Percentiles rank a stretch among this genome's conserved stretches.
These are phyloP conservation scores for Champsocephalus esox DNA, from an alignment of 2,797 vertebrate species.

Conservation along the genomic window DNA sequence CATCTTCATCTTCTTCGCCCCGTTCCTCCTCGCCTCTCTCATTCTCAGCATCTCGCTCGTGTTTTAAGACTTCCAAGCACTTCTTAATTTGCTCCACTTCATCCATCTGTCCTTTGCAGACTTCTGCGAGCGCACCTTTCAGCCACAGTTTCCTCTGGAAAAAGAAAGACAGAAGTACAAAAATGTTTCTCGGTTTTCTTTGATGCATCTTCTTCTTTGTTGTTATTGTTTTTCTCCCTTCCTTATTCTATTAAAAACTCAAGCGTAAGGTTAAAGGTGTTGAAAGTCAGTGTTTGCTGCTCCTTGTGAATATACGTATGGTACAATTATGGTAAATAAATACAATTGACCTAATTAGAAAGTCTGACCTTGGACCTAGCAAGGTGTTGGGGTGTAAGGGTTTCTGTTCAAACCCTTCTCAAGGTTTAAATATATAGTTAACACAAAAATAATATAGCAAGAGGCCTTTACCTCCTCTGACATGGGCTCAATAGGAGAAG, in stretches of 20 bases:
- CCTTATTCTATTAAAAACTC: no score
- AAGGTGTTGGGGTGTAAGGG: not conserved
- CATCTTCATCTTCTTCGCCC: constrained; percentile 74
- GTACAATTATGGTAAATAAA: no score
- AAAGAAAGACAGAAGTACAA: not conserved
- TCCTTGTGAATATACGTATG: no score
- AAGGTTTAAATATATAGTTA: not conserved
- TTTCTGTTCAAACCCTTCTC: not conserved
- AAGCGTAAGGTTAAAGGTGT: no score
- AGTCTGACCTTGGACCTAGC: not conserved
- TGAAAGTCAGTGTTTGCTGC: no score
- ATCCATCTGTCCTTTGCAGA: constrained; percentile 88
- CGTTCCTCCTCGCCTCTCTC: constrained; percentile 68
- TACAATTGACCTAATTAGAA: no score
- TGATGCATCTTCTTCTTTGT: not conserved
- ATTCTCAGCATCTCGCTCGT: constrained; percentile 28
- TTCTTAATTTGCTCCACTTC: constrained; percentile 91
- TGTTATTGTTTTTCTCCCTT: no score
- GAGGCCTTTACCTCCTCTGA: constrained; percentile 86
- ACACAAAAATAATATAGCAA: not conserved
- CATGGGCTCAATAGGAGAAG: constrained; percentile 83
- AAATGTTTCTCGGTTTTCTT: not conserved
- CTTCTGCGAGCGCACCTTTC: constrained; percentile 86
- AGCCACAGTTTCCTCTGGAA: constrained; percentile 88
- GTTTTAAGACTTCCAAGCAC: constrained; percentile 83